Evolutionary conservation across 1,140 invertebrate genomes (phyloP).

Genomic region (Tyrophagus putrescentiae): DNA sequence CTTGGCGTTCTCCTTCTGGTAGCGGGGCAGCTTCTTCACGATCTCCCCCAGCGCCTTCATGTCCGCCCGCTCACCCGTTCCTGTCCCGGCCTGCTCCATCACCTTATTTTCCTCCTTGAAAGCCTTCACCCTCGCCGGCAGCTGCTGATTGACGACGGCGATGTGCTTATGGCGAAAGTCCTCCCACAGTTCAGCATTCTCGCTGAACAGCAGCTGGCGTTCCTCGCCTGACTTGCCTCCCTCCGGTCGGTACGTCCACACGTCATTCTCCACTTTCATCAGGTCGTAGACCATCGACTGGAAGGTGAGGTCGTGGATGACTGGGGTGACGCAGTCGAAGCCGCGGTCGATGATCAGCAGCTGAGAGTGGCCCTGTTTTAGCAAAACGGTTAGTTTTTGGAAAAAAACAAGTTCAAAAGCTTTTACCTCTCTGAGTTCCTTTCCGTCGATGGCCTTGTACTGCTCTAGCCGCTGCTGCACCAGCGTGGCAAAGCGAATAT

Average conservation of each 20-base stretch:
- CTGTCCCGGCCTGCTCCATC: slow-evolving; percentile 1
- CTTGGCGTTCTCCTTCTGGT: background rate
- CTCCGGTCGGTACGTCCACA: background rate
- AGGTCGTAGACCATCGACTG: slow-evolving; percentile 1
- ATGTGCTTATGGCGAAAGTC: slow-evolving; percentile 7
- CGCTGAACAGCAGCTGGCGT: background rate
- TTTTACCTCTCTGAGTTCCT: slow-evolving; percentile 1
- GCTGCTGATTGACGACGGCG: background rate
- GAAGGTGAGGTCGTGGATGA: background rate
- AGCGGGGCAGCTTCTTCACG: background rate
- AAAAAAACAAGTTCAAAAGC: too few relatives aligned
- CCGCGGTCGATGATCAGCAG: slow-evolving; percentile 1
- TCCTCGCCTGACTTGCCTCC: background rate
- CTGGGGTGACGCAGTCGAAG: background rate
- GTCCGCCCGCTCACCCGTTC: background rate
- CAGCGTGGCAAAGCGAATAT: background rate
- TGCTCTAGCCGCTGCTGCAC: background rate
- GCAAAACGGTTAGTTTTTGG: background rate
- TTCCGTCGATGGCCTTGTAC: background rate
- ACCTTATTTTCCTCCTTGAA: background rate
- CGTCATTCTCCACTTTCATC: background rate
- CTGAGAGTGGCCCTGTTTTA: background rate
- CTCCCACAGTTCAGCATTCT: background rate
- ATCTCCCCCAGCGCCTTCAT: background rate
- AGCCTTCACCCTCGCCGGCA: background rate